Evolutionary conservation across 2,888 invertebrate genomes (phyloP).

Genomic region (Drosophila phalerata): DNA sequence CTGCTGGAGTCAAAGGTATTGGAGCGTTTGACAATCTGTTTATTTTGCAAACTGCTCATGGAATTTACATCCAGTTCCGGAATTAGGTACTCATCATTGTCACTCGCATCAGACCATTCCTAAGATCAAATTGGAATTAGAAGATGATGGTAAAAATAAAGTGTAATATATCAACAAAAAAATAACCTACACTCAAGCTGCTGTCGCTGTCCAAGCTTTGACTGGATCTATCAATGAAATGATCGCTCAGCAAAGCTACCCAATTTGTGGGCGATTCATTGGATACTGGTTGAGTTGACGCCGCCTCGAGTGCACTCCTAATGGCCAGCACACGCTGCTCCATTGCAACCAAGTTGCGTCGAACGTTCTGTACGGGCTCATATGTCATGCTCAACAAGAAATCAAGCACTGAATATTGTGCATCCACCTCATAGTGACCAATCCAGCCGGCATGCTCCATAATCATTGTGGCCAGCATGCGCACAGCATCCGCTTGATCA

Average conservation of each 20-base stretch:
- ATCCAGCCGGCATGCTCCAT: slow-evolving; percentile 75
- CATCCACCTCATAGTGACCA: slow-evolving; percentile 84
- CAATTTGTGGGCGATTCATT: slow-evolving; percentile 46
- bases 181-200: slow-evolving; percentile 79
- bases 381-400: slow-evolving; percentile 85
- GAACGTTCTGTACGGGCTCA: slow-evolving; percentile 82
- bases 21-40: background rate
- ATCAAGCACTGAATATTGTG: slow-evolving; percentile 86
- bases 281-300: background rate
- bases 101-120: slow-evolving; percentile 83
- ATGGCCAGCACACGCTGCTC: slow-evolving; percentile 32
- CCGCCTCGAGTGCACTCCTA: background rate
- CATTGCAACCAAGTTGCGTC: slow-evolving; percentile 69
- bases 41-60: slow-evolving; percentile 1
- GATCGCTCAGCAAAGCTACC: slow-evolving; percentile 66
- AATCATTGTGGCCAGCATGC: slow-evolving; percentile 80
- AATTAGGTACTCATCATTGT: background rate
- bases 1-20: slow-evolving; percentile 4
- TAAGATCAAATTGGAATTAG: slow-evolving; percentile 27
- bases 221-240: slow-evolving; percentile 47
- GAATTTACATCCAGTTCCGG: background rate
- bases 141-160: too few relatives aligned
- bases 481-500: slow-evolving; percentile 85
- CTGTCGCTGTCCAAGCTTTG: slow-evolving; percentile 55
- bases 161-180: background rate